Conservation (phyloP, 2,797 vertebrate genomes). For the Acipenser transmontanus region DNA sequence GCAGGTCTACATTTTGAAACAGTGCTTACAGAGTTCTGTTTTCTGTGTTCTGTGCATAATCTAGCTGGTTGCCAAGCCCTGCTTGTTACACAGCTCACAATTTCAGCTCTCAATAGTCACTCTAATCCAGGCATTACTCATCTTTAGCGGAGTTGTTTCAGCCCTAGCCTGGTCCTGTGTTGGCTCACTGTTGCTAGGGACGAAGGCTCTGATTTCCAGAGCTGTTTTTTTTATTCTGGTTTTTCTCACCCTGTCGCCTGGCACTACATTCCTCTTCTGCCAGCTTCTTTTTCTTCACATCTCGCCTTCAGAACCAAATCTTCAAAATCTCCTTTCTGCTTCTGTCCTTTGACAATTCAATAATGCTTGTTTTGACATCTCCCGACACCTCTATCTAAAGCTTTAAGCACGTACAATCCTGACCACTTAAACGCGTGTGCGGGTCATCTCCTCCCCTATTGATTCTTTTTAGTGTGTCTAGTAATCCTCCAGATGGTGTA, state of each 20-base stretch:
- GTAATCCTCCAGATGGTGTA: slow-evolving; percentile 40
- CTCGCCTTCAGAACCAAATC: neutral
- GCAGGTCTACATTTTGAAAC: too few relatives aligned
- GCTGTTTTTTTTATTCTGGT: neutral
- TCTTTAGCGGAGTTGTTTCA: neutral
- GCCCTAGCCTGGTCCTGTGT: neutral
- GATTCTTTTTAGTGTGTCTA: slow-evolving; percentile 37
- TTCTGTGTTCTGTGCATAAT: too few relatives aligned
- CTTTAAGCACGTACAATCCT: slow-evolving; percentile 19
- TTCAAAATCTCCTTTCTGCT: slow-evolving; percentile 2
- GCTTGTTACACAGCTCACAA: neutral
- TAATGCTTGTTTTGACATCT: slow-evolving; percentile 20
- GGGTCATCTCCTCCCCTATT: slow-evolving; percentile 37
- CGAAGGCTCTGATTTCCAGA: neutral
- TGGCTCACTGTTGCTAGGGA: neutral
- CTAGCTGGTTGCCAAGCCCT: neutral
- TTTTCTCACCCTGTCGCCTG: neutral
- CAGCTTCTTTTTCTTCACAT: neutral
- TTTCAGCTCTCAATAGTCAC: neutral
- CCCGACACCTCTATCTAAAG: slow-evolving; percentile 7
- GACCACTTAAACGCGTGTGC: slow-evolving; percentile 22
- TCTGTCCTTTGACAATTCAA: slow-evolving; percentile 13
- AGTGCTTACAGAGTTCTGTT: too few relatives aligned
- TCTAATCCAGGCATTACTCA: neutral
- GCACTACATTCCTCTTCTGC: neutral